Base-by-base conservation (phyloP, 2,797 vertebrate species). In the Macropus fuliginosus region DNA sequence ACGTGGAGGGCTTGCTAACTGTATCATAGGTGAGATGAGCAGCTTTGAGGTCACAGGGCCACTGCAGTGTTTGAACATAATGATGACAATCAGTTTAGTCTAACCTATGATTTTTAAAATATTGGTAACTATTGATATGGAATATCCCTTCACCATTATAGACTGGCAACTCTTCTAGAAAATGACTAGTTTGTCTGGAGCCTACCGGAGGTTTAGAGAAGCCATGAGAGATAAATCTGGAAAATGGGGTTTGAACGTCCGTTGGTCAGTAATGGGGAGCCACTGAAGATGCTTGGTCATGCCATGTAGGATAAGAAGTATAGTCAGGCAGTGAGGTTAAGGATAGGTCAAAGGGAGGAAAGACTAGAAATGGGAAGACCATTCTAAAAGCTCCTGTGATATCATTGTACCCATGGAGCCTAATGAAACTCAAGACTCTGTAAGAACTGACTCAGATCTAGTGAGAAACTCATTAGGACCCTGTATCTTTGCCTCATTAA, bases 261-360 rank as follows among this genome's bases (percentile, higher is more conserved):
- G 0, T 34, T 27, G 46, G 74, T 27, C 40, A 5, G 40, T 24
- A 46, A 24, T 46, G n/a, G 66, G n/a, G n/a, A 81, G n/a, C 66
- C 66, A 40, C 18, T 81, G n/a, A 81, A 46, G 21, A 81, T 27
- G 21, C 40, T 11, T 24, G 21, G 74, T 81, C 74, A 11, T 46
- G 74, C 40, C 40, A 24, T 27, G 18, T 46, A 31, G 21, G 3
- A 0, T 1, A 29, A 57, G 54, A 40, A 18, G 21, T 4, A 0
- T 54, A 16, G 56, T 62, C 34, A 52, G 54, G 90, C 55, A n/a
- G 55, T 24, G 1, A 90, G 16, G 3, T 12, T 10, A 0, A 4
- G 54, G n/a, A 29, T 10, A 24, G 74, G 40, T 46, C 40, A 81
- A 74, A 55, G 66, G 56, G 52, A 54, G 21, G 3, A 81, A 27